Conservation (phyloP, 2,113 vertebrate genomes). For the Excalfactoria chinensis region DNA sequence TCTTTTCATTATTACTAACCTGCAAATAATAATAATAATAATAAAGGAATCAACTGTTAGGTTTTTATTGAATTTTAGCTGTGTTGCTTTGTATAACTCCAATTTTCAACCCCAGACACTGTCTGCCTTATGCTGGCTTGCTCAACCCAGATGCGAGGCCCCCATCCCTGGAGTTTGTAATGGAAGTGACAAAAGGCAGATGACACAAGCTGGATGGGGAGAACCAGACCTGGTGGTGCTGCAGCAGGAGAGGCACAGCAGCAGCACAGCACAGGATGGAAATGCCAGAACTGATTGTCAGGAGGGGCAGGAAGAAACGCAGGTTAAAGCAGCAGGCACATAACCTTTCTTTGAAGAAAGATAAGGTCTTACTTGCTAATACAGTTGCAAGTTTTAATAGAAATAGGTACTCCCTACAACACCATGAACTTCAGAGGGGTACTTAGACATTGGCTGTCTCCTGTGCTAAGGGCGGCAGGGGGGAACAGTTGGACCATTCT, state of each 20-base stretch:
- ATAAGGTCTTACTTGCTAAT: not conserved
- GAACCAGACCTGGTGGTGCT: rapidly evolving
- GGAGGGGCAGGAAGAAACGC: not conserved
- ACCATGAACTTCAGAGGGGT: not conserved
- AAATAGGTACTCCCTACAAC: not conserved
- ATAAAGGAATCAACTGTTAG: not conserved
- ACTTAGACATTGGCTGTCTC: not conserved
- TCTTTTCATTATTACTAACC: not conserved
- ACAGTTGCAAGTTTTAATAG: not conserved
- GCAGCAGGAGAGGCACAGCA: rapidly evolving
- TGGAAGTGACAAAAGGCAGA: not conserved
- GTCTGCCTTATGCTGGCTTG: not conserved
- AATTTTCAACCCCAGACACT: not conserved
- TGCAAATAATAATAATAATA: not conserved
- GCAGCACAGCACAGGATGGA: not conserved
- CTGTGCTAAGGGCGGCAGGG: not conserved
- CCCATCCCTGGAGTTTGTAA: not conserved
- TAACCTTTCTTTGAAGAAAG: not conserved
- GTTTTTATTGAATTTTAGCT: not conserved
- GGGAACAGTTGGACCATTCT: not conserved
- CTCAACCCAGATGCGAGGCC: not conserved
- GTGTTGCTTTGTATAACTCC: not conserved
- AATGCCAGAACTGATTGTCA: not conserved
- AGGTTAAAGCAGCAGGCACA: not conserved
- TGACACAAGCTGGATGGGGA: not conserved